Percentiles rank a stretch among this genome's conserved stretches.
These are phyloP conservation scores for Dasysyrphus tricinctus DNA, from an alignment of 2,888 invertebrate species.

Conservation along the genomic window DNA sequence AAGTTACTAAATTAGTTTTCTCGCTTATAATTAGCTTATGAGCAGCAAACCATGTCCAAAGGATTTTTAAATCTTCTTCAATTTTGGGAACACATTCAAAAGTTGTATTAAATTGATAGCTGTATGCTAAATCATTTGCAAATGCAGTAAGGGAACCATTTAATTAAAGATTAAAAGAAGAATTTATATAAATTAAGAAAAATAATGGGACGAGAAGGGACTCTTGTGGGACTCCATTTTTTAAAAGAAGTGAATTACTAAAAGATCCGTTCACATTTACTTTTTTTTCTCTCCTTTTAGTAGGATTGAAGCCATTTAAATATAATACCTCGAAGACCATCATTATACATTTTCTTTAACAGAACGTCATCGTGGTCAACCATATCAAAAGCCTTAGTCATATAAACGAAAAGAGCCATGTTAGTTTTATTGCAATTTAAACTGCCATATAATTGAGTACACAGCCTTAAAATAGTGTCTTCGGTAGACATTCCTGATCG, in stretches of 20 bases:
- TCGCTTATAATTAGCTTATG: slow-evolving; percentile 37
- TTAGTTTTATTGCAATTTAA: too few species aligned
- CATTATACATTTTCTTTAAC: not conserved
- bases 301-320: not conserved
- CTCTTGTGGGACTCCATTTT: not conserved
- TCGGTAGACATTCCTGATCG: not conserved
- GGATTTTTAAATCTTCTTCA: slow-evolving; percentile 21
- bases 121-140: not conserved
- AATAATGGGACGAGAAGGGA: not conserved
- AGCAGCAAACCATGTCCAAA: slow-evolving; percentile 34
- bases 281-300: not conserved
- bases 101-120: slow-evolving; percentile 4
- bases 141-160: too few species aligned
- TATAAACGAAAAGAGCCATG: too few species aligned
- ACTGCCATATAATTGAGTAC: not conserved
- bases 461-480: not conserved
- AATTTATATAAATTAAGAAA: too few species aligned
- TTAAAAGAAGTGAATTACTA: too few species aligned
- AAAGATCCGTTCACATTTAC: not conserved
- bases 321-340: not conserved
- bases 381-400: too few species aligned
- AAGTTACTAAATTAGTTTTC: slow-evolving; percentile 27
- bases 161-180: not conserved
- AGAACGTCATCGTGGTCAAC: not conserved
- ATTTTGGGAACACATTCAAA: slow-evolving; percentile 14